Percentiles rank a stretch among this genome's conserved stretches.
phyloP scores from a whole-genome alignment of 1,140 invertebrate species.

The Trichomalopsis sarcophagae region DNA sequence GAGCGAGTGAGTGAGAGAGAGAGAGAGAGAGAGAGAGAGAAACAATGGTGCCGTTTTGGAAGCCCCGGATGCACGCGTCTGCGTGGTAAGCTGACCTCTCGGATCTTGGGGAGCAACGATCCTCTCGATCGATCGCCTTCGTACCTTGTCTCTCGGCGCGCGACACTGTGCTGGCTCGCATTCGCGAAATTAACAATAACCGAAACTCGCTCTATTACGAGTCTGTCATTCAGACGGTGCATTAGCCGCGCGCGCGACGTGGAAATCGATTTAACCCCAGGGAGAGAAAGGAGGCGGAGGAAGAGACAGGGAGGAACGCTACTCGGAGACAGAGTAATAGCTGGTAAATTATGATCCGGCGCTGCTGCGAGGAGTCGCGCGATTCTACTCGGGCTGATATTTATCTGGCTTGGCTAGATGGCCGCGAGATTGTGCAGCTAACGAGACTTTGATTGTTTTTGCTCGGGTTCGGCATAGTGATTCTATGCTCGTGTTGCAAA shows the following conservation, averaged over 20 bases:
- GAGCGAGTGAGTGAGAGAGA: background rate
- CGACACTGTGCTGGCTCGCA: background rate
- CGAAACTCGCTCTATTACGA: conserved; percentile 43
- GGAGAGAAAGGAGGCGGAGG: background rate
- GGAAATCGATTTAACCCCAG: conserved; percentile 35
- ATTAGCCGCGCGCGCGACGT: conserved; percentile 15
- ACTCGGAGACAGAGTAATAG: conserved; percentile 38
- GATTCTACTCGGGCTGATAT: conserved; percentile 23
- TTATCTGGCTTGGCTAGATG: conserved; percentile 25
- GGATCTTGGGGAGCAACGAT: background rate
- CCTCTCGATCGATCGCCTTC: background rate
- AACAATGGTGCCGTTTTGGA: conserved; percentile 11
- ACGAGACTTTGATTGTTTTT: background rate
- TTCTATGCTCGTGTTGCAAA: background rate
- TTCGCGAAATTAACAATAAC: conserved; percentile 50
- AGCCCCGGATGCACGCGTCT: background rate
- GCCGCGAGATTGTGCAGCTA: background rate
- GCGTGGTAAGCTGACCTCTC: background rate
- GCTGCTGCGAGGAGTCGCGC: conserved; percentile 4
- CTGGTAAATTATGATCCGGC: conserved; percentile 37
- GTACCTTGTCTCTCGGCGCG: background rate
- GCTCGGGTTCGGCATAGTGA: background rate
- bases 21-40: background rate
- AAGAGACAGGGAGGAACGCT: background rate
- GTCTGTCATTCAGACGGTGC: conserved; percentile 43